These are phyloP conservation scores for Halyomorpha halys DNA, from an alignment of 1,140 invertebrate genomes.

Conservation along the genomic window DNA sequence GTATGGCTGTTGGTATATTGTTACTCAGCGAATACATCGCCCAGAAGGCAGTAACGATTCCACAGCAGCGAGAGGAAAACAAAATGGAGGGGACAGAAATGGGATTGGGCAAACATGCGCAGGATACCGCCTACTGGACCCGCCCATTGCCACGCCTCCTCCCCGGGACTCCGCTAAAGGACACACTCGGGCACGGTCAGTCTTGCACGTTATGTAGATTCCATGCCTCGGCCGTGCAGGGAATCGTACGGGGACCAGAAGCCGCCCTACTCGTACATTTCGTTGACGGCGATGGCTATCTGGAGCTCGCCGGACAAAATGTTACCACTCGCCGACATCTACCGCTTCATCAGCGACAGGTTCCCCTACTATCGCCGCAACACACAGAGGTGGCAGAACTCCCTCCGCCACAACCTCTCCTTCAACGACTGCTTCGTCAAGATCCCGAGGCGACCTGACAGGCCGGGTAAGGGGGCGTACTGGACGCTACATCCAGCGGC, in stretches of 20 bases:
- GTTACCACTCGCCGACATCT: slow-evolving; percentile 87
- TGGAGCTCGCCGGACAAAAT: slow-evolving; percentile 90
- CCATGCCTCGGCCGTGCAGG: slow-evolving; percentile 80
- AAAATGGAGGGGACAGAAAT: slow-evolving; percentile 11
- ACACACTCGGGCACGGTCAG: background rate
- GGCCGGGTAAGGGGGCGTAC: slow-evolving; percentile 84
- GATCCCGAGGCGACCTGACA: slow-evolving; percentile 75
- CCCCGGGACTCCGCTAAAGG: too few species aligned
- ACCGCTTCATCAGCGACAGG: slow-evolving; percentile 82
- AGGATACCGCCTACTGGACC: background rate
- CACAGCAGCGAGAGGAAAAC: background rate
- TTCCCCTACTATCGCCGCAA: slow-evolving; percentile 87
- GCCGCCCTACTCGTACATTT: slow-evolving; percentile 94
- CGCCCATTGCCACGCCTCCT: background rate
- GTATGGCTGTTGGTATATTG: too few species aligned
- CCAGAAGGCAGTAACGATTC: too few species aligned
- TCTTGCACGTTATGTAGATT: slow-evolving; percentile 5
- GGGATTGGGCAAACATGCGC: background rate
- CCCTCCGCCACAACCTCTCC: slow-evolving; percentile 75
- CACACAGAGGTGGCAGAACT: slow-evolving; percentile 81
- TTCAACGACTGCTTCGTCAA: slow-evolving; percentile 95
- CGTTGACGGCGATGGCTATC: slow-evolving; percentile 93
- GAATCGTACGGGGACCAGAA: slow-evolving; percentile 91
- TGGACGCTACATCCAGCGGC: slow-evolving; percentile 82
- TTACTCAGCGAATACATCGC: too few species aligned